Conservation (phyloP, 2,113 vertebrate species). For the Anolis sagrei region DNA sequence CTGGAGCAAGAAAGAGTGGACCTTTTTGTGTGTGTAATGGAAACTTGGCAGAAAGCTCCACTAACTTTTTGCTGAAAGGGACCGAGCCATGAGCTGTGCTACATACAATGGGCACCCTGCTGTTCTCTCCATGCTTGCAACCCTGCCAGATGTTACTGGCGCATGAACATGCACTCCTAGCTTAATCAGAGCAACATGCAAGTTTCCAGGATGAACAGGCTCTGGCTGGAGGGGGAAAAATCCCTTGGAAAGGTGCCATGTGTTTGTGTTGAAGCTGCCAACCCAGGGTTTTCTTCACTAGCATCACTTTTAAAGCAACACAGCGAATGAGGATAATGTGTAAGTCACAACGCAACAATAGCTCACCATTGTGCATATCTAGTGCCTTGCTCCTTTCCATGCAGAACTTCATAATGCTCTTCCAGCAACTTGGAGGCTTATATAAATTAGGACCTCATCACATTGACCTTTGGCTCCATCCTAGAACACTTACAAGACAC, state of each 20-base stretch:
- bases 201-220: slow-evolving; percentile 50
- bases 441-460: too few relatives aligned
- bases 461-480: too few relatives aligned
- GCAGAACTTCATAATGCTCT: not conserved
- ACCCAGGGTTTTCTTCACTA: slow-evolving; percentile 45
- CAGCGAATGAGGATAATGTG: not conserved
- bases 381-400: not conserved
- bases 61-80: slow-evolving; percentile 38
- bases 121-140: slow-evolving; percentile 16
- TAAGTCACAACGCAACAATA: not conserved
- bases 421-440: not conserved
- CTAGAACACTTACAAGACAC: too few relatives aligned
- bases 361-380: not conserved
- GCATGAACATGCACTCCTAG: slow-evolving; percentile 29
- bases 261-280: slow-evolving; percentile 67
- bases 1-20: slow-evolving; percentile 17
- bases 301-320: slow-evolving; percentile 23
- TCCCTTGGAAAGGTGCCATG: slow-evolving; percentile 52
- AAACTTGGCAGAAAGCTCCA: slow-evolving; percentile 53
- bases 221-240: slow-evolving; percentile 54
- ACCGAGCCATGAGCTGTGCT: slow-evolving; percentile 13
- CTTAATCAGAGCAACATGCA: slow-evolving; percentile 63
- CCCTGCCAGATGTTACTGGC: slow-evolving; percentile 19
- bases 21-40: slow-evolving; percentile 45
- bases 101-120: slow-evolving; percentile 12